phyloP scores from a whole-genome alignment of 2,888 invertebrate species.

The Pollenia labialis region DNA sequence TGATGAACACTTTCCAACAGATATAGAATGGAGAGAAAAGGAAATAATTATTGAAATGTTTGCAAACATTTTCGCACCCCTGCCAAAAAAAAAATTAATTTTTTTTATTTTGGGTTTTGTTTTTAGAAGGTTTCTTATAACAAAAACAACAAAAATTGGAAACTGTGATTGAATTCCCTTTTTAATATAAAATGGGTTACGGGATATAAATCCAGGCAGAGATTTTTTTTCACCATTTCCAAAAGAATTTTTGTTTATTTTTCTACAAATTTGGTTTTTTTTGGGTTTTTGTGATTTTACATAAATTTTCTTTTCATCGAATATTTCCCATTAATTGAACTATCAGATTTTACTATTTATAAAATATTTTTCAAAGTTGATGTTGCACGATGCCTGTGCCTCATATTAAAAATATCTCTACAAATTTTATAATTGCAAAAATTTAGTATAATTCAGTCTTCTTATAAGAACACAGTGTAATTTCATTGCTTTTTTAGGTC shows the following conservation, averaged over 20 bases:
- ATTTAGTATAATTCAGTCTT: not conserved
- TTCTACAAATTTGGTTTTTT: too few relatives aligned
- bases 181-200: not conserved
- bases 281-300: too few relatives aligned
- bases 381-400: too few relatives aligned
- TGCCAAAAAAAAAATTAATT: conserved; percentile 16
- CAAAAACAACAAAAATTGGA: conserved; percentile 8
- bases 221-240: conserved; percentile 28
- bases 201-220: too few relatives aligned
- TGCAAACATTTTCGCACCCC: conserved; percentile 29
- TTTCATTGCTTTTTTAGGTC: not conserved
- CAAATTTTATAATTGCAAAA: not conserved
- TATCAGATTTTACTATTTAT: too few relatives aligned
- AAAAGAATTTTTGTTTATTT: not conserved
- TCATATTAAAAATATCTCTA: too few relatives aligned
- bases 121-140: conserved; percentile 22
- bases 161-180: conserved; percentile 63
- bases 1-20: not conserved
- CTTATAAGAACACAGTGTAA: not conserved
- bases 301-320: too few relatives aligned
- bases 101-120: conserved; percentile 29
- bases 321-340: too few relatives aligned
- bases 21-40: not conserved
- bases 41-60: conserved; percentile 41
- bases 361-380: not conserved